A percentile compares a stretch with the other conserved stretches of the same genome.
These are phyloP conservation scores for Platerodrilus igneus DNA, from an alignment of 2,888 invertebrate species.

Conservation along the genomic window DNA sequence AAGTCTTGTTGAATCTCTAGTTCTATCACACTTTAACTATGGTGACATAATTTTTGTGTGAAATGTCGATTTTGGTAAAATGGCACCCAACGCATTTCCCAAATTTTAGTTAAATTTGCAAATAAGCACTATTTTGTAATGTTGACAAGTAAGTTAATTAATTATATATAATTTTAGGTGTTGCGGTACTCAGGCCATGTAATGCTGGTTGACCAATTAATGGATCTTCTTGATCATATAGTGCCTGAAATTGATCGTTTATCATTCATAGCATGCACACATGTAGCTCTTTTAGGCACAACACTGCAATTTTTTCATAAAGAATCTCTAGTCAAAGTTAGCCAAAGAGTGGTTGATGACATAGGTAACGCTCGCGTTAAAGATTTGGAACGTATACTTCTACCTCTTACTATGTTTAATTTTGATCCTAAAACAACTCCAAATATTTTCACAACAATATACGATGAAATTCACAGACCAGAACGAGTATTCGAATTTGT, in stretches of 20 bases:
- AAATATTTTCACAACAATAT: constrained; percentile 48
- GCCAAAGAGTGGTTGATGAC: constrained; percentile 51
- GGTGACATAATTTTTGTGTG: too few relatives aligned
- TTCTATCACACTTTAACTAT: too few relatives aligned
- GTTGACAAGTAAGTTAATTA: too few relatives aligned
- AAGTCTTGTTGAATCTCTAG: too few relatives aligned
- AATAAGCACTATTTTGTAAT: too few relatives aligned
- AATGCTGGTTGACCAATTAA: constrained; percentile 47
- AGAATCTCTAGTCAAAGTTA: constrained; percentile 49
- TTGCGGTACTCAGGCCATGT: constrained; percentile 56
- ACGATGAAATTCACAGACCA: constrained; percentile 52
- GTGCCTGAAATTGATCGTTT: constrained; percentile 55
- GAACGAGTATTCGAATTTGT: constrained; percentile 55
- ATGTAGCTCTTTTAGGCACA: constrained; percentile 61
- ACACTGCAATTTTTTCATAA: constrained; percentile 50
- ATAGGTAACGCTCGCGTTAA: constrained; percentile 53
- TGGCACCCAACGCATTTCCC: too few relatives aligned
- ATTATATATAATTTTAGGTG: constrained; percentile 42
- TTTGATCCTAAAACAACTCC: constrained; percentile 50
- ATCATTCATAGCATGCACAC: constrained; percentile 59
- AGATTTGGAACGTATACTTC: constrained; percentile 67
- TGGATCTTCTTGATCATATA: constrained; percentile 53
- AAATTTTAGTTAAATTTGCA: too few relatives aligned
- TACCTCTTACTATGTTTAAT: constrained; percentile 60
- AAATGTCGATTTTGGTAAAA: too few relatives aligned